Evolutionary conservation across 1,140 invertebrate genomes (phyloP).

Genomic region (Oscheius sp.): DNA sequence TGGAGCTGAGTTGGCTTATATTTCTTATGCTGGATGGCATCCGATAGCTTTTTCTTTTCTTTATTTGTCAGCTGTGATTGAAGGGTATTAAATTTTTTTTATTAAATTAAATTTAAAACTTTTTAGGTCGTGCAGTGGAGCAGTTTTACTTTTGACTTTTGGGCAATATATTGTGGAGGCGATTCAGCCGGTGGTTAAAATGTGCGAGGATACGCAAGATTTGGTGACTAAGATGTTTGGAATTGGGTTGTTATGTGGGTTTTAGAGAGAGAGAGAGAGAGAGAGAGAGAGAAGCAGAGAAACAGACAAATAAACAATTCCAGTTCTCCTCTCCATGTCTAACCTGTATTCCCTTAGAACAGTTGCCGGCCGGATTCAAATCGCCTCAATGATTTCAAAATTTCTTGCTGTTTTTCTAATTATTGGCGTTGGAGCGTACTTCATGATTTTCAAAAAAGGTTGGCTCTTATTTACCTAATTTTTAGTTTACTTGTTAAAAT

Average conservation of each 20-base stretch:
- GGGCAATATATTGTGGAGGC: neutral
- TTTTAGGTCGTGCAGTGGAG: neutral
- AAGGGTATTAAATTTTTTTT: neutral
- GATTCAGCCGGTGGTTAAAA: neutral
- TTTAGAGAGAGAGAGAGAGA: no score
- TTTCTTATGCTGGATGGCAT: neutral
- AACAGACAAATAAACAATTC: no score
- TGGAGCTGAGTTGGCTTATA: neutral
- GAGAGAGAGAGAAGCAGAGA: no score
- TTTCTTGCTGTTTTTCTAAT: neutral
- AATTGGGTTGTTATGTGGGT: neutral
- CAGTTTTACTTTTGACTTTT: neutral
- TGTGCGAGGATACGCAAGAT: neutral
- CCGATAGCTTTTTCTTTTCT: neutral
- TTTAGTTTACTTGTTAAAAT: no score
- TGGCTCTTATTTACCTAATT: no score
- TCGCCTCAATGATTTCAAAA: neutral
- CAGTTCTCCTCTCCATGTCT: neutral
- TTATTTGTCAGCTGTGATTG: neutral
- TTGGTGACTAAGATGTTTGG: neutral
- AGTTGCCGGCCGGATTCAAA: no score
- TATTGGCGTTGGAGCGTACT: neutral
- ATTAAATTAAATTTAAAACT: neutral
- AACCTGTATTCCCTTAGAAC: no score
- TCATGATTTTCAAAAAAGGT: neutral